Base-by-base conservation (phyloP, 1,140 invertebrate species). In the Acromyrmex charruanus region DNA sequence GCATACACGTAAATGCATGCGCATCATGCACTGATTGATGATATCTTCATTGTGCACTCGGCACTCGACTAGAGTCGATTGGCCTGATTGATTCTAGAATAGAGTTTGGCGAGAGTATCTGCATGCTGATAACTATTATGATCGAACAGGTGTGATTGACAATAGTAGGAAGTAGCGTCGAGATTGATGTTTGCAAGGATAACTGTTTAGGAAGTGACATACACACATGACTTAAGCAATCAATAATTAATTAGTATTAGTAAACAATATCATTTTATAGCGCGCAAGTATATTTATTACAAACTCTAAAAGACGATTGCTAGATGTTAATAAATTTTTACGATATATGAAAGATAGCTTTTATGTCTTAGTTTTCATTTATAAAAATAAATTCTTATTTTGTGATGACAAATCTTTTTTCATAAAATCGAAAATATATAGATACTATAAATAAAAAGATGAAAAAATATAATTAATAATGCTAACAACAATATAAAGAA, bases 21-120 rank as follows among this genome's bases (percentile, higher is more conserved):
- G 55, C 69, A 75, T 84, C 55, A 84, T 28, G 58, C 25, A 84
- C 21, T 61, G 80, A 74, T 21, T 74, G 80, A 74, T 82, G 55
- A 63, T 84, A 74, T 59, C 55, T 61, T 84, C 80, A 74, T 84
- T 74, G 69, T 84, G 77, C 63, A 80, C 31, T 68, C 63, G 63
- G 28, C 77, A 21, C 16, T 80, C 63, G 49, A 80, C 39, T 74
- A 84, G 68, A 82, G 18, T 61, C 55, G 55, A 74, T 81, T 58
- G 65, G 35, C 53, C 55, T n/a, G 44, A 44, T 72, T 74, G 77
- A 81, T 58, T 39, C 69, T 84, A 51, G 53, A 84, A 28, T 74
- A 58, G 63, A 55, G 68, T 68, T 80, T 68, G 25, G 55, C 65
- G 68, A 61, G 80, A 61, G 80, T 82, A 28, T 75, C 25, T 84